phyloP scores from a whole-genome alignment of 2,888 invertebrate species.

The Troilus luridus region DNA sequence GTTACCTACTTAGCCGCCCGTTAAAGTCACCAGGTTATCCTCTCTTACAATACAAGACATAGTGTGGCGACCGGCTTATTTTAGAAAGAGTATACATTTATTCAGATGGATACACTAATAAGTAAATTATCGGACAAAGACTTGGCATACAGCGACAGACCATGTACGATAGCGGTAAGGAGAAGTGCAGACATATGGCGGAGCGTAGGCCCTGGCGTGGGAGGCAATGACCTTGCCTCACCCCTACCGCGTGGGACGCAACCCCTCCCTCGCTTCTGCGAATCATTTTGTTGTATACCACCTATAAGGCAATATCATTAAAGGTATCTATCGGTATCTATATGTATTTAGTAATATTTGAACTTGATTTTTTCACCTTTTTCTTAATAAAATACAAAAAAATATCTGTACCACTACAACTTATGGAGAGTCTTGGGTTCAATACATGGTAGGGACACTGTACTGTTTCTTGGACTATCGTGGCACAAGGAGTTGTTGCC shows the following conservation, averaged over 20 bases:
- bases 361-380: too few species aligned
- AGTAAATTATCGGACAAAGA: background rate
- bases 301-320: too few species aligned
- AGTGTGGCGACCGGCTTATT: background rate
- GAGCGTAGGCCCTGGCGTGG: conserved; percentile 33
- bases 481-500: too few species aligned
- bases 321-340: too few species aligned
- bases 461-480: too few species aligned
- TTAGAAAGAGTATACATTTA: background rate
- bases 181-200: conserved; percentile 21
- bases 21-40: background rate
- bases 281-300: too few species aligned
- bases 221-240: conserved; percentile 49
- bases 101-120: background rate
- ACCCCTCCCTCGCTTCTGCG: background rate
- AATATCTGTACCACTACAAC: too few species aligned
- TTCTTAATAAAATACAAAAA: too few species aligned
- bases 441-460: too few species aligned
- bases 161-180: background rate
- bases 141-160: background rate
- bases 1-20: background rate
- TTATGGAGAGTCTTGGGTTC: too few species aligned
- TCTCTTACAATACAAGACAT: background rate
- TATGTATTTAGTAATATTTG: too few species aligned
- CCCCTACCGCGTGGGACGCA: conserved; percentile 9